Evolutionary conservation across 2,888 invertebrate genomes (phyloP), one percentile per base, ranked within the genome.

Genomic region (Amblyjoppa proteus): DNA sequence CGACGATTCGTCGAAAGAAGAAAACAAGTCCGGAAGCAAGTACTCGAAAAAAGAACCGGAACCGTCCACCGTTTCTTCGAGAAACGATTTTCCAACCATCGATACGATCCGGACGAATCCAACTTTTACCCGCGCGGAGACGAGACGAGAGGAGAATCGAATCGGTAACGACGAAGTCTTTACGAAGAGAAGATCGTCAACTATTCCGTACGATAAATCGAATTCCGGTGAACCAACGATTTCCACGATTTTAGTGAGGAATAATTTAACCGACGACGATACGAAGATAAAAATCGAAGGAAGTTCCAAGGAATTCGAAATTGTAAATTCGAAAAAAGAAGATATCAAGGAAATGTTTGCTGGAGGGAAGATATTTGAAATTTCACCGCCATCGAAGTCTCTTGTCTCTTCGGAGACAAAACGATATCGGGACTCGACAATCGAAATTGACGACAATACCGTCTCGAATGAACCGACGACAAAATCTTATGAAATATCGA

Each of bases 161-260:
- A 28, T 58, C n/a, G 53, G 3, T 1, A 11, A 9, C 3, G 31
- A 76, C 20, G 16, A 69, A 7, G n/a, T 56, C n/a, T 41, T 13
- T 2, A 68, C 11, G 25, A 76, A 20, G 5, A 70, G n/a, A 70
- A 31, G 6, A 25, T 28, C 41, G 13, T 69, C 77, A 45, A 76
- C 34, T 2, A n/a, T 64, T 6, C 9, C 64, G 2, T 34, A 66
- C 66, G 68, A 77, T n/a, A 25, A 53, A 16, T 31, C 38, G 2
- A 38, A 16, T n/a, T 53, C 38, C 28, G 68, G 9, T 0, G 56
- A 69, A n/a, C 28, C 56, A 16, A 16, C 45, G 16, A 49, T 49
- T 6, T 41, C 34, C 1, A 28, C 20, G 9, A 31, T 58, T 6
- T 20, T 45, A 20, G 7, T 31, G 58, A 45, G n/a, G 5, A 20